Percentiles rank a stretch among this genome's conserved stretches.
Conservation (phyloP, 2,888 invertebrate species). For the Caenorhabditis sp. region DNA sequence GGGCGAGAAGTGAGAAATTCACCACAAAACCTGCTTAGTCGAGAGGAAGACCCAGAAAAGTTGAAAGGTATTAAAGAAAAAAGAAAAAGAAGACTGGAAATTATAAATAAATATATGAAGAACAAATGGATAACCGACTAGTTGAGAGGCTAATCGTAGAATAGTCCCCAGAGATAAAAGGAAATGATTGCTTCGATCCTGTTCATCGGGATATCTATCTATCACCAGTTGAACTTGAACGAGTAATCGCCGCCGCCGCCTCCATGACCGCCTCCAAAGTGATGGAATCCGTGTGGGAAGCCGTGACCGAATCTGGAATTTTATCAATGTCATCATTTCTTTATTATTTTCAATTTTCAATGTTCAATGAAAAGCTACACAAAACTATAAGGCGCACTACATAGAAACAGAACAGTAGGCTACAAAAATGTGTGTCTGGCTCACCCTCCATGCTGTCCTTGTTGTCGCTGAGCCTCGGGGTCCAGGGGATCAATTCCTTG, state of each 20-base stretch:
- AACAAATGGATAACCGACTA: conserved; percentile 25
- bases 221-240: conserved; percentile 82
- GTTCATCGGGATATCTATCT: conserved; percentile 11
- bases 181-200: no score
- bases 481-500: conserved; percentile 96
- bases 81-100: neutral
- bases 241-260: conserved; percentile 70
- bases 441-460: conserved; percentile 65
- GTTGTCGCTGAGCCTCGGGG: conserved; percentile 88
- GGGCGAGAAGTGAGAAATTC: conserved; percentile 5
- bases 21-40: conserved; percentile 46
- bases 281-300: conserved; percentile 78
- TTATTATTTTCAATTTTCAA: neutral
- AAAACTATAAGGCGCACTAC: no score
- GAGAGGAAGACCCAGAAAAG: conserved; percentile 39
- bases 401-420: no score
- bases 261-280: conserved; percentile 77
- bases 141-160: conserved; percentile 25
- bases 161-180: conserved; percentile 13
- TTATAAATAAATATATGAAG: neutral
- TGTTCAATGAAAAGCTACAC: no score
- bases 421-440: neutral
- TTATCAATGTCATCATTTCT: neutral
- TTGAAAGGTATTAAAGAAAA: conserved; percentile 6
- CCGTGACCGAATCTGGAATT: conserved; percentile 68